Evolutionary conservation across 37 sponge, comb jelly and placozoan species (phyloP).

Genomic region (Amphimedon queenslandica): DNA sequence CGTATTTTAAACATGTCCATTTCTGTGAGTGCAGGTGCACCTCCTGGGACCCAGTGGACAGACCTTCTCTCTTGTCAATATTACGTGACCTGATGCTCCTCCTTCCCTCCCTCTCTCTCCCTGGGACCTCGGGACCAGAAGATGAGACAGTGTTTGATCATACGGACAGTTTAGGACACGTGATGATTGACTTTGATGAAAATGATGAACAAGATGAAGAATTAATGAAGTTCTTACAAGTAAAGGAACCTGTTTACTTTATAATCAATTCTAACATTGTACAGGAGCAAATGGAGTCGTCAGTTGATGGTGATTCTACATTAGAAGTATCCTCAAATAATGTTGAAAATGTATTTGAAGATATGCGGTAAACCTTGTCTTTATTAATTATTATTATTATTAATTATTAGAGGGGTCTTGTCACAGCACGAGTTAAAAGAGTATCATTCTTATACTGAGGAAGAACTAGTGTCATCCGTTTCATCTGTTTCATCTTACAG

Average conservation of each 20-base stretch:
- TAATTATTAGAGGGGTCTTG: too few relatives aligned
- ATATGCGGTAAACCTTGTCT: too few relatives aligned
- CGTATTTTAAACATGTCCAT: not conserved
- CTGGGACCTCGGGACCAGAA: slow-evolving; percentile 11
- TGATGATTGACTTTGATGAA: not conserved
- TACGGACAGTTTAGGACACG: slow-evolving; percentile 1
- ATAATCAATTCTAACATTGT: not conserved
- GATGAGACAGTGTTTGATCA: slow-evolving; percentile 8
- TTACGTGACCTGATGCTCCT: slow-evolving; percentile 13
- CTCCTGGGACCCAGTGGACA: slow-evolving; percentile 31
- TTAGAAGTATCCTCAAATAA: too few relatives aligned
- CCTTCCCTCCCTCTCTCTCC: slow-evolving; percentile 4
- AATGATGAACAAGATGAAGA: not conserved
- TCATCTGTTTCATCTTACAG: too few relatives aligned
- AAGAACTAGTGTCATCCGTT: too few relatives aligned
- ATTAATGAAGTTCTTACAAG: not conserved
- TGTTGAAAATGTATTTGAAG: too few relatives aligned
- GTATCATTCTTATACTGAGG: too few relatives aligned
- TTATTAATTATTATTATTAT: too few relatives aligned
- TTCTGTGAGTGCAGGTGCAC: slow-evolving; percentile 37
- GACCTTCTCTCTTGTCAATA: slow-evolving; percentile 31
- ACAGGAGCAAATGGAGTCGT: too few relatives aligned
- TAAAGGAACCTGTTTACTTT: not conserved
- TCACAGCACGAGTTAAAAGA: too few relatives aligned
- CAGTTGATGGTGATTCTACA: too few relatives aligned